A percentile compares a stretch with the other conserved stretches of the same genome.
Conservation (phyloP, 1,140 invertebrate species). For the Orchestia grillus region DNA sequence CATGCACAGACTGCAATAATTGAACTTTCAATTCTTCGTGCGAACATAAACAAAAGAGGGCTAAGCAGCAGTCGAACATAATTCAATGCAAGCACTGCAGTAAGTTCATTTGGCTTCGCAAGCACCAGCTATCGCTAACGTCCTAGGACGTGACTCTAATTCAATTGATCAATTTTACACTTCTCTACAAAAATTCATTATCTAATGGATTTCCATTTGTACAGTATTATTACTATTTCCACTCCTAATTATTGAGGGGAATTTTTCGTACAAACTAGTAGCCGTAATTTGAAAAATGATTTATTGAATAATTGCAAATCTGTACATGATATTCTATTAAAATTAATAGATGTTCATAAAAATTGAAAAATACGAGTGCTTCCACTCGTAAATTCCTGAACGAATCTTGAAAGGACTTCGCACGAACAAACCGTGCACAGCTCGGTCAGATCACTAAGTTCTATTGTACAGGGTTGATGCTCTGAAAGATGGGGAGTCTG, state of each 20-base stretch:
- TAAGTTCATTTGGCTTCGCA: background rate
- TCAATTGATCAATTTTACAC: background rate
- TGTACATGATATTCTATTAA: background rate
- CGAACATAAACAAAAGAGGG: background rate
- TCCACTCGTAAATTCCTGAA: background rate
- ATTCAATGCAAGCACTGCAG: background rate
- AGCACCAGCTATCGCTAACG: background rate
- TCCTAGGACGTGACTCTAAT: background rate
- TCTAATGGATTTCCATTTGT: background rate
- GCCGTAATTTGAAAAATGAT: background rate
- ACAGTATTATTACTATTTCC: background rate
- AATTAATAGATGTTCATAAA: background rate
- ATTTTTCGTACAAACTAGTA: background rate
- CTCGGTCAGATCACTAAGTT: background rate
- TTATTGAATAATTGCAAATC: background rate
- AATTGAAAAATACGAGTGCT: background rate
- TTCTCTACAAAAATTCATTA: background rate
- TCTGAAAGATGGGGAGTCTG: slow-evolving; percentile 31
- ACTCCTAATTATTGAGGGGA: background rate
- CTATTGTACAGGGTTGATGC: slow-evolving; percentile 35
- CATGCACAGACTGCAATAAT: background rate
- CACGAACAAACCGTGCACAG: background rate
- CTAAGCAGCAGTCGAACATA: background rate
- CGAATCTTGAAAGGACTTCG: background rate
- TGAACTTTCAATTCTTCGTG: no score